Evolutionary conservation across 2,797 vertebrate species (phyloP).

Genomic region (Iguana delicatissima): DNA sequence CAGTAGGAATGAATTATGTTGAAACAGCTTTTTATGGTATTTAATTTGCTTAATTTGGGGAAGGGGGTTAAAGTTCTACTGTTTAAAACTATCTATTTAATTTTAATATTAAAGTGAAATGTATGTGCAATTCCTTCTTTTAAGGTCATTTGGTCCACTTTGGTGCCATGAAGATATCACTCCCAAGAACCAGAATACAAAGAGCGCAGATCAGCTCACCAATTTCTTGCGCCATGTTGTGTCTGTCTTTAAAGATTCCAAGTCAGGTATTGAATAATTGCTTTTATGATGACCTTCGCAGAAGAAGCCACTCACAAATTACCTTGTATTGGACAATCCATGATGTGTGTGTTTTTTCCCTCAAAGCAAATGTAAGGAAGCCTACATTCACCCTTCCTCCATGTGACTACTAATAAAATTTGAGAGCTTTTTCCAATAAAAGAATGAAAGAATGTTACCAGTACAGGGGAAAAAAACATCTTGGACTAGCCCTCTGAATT

Average conservation of each 20-base stretch:
- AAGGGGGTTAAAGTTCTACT: background rate
- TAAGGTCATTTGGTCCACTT: conserved; percentile 94
- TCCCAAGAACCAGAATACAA: conserved; percentile 97
- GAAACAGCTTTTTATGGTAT: background rate
- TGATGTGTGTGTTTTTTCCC: background rate
- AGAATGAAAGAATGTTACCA: background rate
- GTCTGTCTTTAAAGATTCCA: conserved; percentile 97
- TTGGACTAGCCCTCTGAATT: background rate
- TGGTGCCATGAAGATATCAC: conserved; percentile 99
- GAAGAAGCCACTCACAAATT: background rate
- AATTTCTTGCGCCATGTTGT: conserved; percentile 96
- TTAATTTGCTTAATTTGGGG: no score
- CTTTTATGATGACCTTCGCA: conserved; percentile 19
- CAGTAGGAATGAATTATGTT: background rate
- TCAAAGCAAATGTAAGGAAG: background rate
- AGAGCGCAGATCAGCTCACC: conserved; percentile 94
- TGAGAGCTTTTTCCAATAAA: background rate
- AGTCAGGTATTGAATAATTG: conserved; percentile 85
- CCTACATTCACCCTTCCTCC: background rate
- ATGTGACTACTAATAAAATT: background rate
- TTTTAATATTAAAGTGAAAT: conserved; percentile 38
- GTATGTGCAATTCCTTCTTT: conserved; percentile 60
- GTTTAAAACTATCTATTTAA: conserved; percentile 7
- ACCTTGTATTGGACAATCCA: background rate
- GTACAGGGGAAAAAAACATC: background rate